phyloP scores from a whole-genome alignment of 2,113 vertebrate species.

The Hypomesus transpacificus region DNA sequence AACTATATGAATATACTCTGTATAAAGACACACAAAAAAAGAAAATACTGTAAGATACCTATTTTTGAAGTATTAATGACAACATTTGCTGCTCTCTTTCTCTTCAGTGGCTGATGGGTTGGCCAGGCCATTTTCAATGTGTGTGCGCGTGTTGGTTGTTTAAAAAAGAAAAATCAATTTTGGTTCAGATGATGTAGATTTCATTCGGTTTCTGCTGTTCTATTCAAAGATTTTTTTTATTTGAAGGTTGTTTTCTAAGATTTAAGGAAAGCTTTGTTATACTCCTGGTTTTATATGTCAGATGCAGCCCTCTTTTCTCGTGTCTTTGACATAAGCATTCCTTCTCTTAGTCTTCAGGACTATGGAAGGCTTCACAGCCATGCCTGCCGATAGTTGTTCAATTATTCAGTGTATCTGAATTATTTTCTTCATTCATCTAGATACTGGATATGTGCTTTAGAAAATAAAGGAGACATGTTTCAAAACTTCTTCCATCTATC shows the following conservation, averaged over 20 bases:
- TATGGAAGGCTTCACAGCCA: conserved; percentile 52
- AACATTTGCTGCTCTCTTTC: conserved; percentile 67
- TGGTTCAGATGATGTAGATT: conserved; percentile 7
- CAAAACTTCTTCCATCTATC: conserved; percentile 33
- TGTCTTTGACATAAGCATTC: conserved; percentile 39
- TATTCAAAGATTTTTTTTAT: conserved; percentile 18
- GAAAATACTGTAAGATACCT: conserved; percentile 76
- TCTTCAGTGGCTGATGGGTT: conserved; percentile 47
- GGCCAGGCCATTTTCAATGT: conserved; percentile 55
- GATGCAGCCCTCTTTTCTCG: conserved; percentile 38
- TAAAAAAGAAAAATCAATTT: background rate
- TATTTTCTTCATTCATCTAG: conserved; percentile 65
- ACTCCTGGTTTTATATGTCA: conserved; percentile 46
- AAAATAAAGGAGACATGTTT: conserved; percentile 73
- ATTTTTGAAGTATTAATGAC: conserved; percentile 72
- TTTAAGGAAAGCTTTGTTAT: conserved; percentile 38
- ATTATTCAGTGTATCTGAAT: conserved; percentile 63
- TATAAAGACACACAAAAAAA: conserved; percentile 72
- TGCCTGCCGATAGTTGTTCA: conserved; percentile 65
- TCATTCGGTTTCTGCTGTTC: conserved; percentile 27
- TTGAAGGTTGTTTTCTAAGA: conserved; percentile 25
- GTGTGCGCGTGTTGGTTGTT: conserved; percentile 31
- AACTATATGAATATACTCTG: conserved; percentile 77
- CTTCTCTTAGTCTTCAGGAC: conserved; percentile 35
- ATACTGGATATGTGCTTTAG: conserved; percentile 73